phyloP scores from a whole-genome alignment of 1,140 invertebrate species.

The Tigriopus japonicus region DNA sequence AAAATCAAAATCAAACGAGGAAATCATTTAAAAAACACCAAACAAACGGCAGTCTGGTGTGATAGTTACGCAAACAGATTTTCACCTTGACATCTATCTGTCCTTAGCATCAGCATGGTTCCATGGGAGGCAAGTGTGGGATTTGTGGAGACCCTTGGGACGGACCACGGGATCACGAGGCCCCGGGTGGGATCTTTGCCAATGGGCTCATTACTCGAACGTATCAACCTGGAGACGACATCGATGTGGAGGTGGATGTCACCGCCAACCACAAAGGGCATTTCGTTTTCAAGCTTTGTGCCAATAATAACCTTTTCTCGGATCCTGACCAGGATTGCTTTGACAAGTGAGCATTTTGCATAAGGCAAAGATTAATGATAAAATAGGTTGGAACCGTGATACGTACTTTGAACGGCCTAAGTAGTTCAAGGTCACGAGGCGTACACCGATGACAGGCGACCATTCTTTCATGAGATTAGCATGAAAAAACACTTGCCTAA shows the following conservation, averaged over 20 bases:
- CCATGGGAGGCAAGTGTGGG: not conserved
- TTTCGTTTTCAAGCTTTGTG: conserved; percentile 25
- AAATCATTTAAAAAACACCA: too few species aligned
- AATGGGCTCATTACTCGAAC: conserved; percentile 18
- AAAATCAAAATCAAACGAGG: too few species aligned
- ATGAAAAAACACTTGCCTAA: too few species aligned
- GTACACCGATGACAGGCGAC: too few species aligned
- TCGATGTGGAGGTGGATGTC: conserved; percentile 22
- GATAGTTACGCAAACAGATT: too few species aligned
- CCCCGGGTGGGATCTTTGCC: conserved; percentile 17
- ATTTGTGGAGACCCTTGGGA: conserved; percentile 2
- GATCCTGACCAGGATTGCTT: conserved; percentile 19
- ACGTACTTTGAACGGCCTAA: too few species aligned
- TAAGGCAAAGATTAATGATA: not conserved
- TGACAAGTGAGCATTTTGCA: conserved; percentile 15
- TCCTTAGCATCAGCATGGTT: too few species aligned
- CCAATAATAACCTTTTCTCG: conserved; percentile 20
- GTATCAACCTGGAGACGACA: conserved; percentile 19
- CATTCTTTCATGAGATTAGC: too few species aligned
- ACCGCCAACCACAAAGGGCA: conserved; percentile 28
- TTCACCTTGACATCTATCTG: too few species aligned
- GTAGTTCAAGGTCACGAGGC: too few species aligned
- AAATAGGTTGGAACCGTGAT: not conserved
- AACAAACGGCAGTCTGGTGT: too few species aligned
- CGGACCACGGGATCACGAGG: not conserved